A percentile compares a stretch with the other conserved stretches of the same genome.
phyloP scores from a whole-genome alignment of 1,140 invertebrate species.

The Melitaea cinxia region DNA sequence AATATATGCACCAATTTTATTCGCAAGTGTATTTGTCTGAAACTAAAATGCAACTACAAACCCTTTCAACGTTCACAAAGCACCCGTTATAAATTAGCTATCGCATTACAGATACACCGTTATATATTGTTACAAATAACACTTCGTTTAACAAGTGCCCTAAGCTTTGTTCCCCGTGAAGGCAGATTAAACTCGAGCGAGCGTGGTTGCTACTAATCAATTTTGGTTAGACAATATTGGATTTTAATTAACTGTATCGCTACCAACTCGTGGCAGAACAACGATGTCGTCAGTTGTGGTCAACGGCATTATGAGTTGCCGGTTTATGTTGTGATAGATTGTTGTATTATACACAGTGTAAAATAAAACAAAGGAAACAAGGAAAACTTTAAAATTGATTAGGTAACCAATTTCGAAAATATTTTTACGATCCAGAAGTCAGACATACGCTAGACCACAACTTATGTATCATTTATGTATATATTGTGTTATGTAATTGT shows the following conservation, averaged over 20 bases:
- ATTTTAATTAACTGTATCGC: constrained; percentile 75
- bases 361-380: no score
- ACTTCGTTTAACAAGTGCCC: constrained; percentile 53
- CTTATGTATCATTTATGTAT: no score
- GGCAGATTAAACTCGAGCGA: constrained; percentile 58
- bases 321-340: not conserved
- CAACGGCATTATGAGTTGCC: constrained; percentile 21
- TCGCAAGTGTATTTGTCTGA: not conserved
- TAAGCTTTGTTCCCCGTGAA: constrained; percentile 54
- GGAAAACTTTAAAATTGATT: not conserved
- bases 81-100: constrained; percentile 18
- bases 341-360: not conserved
- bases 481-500: no score
- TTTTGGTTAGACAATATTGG: constrained; percentile 77
- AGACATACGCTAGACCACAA: no score
- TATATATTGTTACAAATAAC: constrained; percentile 48
- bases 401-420: no score
- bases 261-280: constrained; percentile 24
- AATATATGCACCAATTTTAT: not conserved
- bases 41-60: constrained; percentile 7
- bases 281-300: constrained; percentile 50
- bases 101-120: constrained; percentile 14
- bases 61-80: constrained; percentile 15
- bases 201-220: constrained; percentile 67
- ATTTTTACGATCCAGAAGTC: no score